These are phyloP conservation scores for Drosophila persimilis DNA, from an alignment of 1,140 invertebrate genomes.

Conservation along the genomic window DNA sequence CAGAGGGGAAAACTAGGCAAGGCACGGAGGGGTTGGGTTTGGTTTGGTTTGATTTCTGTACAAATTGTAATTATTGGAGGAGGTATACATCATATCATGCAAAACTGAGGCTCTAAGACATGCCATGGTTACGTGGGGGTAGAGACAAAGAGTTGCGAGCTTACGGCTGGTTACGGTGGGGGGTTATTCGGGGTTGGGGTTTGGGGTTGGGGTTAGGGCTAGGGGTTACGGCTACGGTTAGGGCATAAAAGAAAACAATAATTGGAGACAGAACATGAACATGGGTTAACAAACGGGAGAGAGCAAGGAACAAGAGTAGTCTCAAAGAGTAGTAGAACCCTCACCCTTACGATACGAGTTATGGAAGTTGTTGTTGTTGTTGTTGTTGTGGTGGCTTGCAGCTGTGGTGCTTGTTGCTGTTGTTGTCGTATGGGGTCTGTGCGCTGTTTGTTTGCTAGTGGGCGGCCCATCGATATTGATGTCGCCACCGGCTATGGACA, in stretches of 20 bases:
- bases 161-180: conserved; percentile 24
- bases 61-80: conserved; percentile 5
- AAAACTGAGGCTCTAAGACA: conserved; percentile 27
- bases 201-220: conserved; percentile 31
- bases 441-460: conserved; percentile 52
- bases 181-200: conserved; percentile 25
- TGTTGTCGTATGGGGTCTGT: conserved; percentile 59
- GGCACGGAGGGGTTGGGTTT: not conserved
- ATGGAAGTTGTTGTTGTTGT: conserved; percentile 69
- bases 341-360: conserved; percentile 81
- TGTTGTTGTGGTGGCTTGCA: conserved; percentile 37
- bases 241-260: conserved; percentile 27
- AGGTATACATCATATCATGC: conserved; percentile 19
- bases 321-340: conserved; percentile 51
- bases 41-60: conserved; percentile 12
- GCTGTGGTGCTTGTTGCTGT: conserved; percentile 48
- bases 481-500: conserved; percentile 78
- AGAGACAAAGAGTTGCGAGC: conserved; percentile 41
- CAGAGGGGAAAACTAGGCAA: conserved; percentile 5
- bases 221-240: conserved; percentile 15
- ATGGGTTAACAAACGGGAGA: conserved; percentile 32
- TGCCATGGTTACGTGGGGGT: conserved; percentile 16
- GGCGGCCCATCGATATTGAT: conserved; percentile 82
- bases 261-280: conserved; percentile 24
- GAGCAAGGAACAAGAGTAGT: conserved; percentile 23